Evolutionary conservation across 2,888 invertebrate genomes (phyloP).

Genomic region (Drosophila lutescens): DNA sequence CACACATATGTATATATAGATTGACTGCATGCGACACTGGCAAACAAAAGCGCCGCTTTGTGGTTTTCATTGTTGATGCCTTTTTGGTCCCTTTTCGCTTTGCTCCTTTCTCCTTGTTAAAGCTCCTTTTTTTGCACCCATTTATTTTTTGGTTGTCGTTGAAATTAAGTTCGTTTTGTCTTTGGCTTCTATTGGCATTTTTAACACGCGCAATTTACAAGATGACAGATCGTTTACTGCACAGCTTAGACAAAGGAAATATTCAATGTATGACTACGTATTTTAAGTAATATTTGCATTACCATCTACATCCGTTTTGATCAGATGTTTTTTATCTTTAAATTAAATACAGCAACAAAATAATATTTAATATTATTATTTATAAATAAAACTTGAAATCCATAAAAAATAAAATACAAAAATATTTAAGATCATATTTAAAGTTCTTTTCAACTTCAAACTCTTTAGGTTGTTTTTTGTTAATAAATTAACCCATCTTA

Average conservation of each 20-base stretch:
- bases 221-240: conserved; percentile 46
- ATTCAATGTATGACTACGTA: background rate
- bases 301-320: background rate
- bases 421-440: too few species aligned
- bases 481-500: conserved; percentile 17
- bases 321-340: too few species aligned
- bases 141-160: conserved; percentile 51
- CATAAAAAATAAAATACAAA: too few species aligned
- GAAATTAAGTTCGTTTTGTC: conserved; percentile 61
- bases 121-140: conserved; percentile 30
- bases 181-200: conserved; percentile 13
- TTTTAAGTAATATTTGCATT: conserved; percentile 3
- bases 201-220: conserved; percentile 41
- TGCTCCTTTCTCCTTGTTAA: conserved; percentile 15
- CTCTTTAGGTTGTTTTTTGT: conserved; percentile 1
- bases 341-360: too few species aligned
- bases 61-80: conserved; percentile 66
- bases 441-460: too few species aligned
- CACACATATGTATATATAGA: conserved; percentile 14
- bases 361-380: too few species aligned
- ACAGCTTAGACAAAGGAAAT: conserved; percentile 3
- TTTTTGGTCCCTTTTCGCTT: conserved; percentile 16
- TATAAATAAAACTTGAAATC: too few species aligned
- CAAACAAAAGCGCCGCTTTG: conserved; percentile 67
- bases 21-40: conserved; percentile 63